Conservation (phyloP, 2,888 invertebrate species). For the Corbicula japonica region DNA sequence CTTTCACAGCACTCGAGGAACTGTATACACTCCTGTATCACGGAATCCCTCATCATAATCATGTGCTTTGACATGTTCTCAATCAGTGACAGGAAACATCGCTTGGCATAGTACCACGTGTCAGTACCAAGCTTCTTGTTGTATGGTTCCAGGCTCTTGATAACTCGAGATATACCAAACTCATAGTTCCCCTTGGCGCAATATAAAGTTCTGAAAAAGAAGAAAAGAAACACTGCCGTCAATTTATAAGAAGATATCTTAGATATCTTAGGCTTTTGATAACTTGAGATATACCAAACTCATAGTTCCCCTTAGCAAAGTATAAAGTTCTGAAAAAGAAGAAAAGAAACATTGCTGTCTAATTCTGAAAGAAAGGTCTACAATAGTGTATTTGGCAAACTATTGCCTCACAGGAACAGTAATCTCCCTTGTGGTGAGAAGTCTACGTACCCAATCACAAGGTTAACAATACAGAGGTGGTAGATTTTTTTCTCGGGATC, state of each 20-base stretch:
- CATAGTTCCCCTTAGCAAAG: constrained; percentile 99
- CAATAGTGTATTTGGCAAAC: too few relatives aligned
- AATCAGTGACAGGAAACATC: constrained; percentile 96
- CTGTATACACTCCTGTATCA: constrained; percentile 94
- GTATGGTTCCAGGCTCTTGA: constrained; percentile 98
- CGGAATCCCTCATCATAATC: constrained; percentile 94
- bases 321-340: constrained; percentile 92
- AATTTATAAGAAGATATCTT: background rate
- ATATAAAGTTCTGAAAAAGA: constrained; percentile 92
- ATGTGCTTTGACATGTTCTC: constrained; percentile 96
- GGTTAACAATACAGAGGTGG: constrained; percentile 98
- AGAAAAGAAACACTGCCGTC: background rate
- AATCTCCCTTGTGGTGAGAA: too few relatives aligned
- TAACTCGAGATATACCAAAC: constrained; percentile 98
- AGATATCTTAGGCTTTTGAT: constrained; percentile 91
- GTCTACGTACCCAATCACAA: constrained; percentile 95
- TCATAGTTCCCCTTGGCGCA: constrained; percentile 99
- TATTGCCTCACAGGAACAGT: too few relatives aligned
- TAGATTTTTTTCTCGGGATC: constrained; percentile 97
- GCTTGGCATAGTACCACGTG: constrained; percentile 99
- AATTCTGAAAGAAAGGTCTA: too few relatives aligned
- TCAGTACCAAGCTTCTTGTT: constrained; percentile 98
- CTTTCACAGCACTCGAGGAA: constrained; percentile 96
- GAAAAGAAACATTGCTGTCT: background rate
- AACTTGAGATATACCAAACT: constrained; percentile 98